A percentile compares a stretch with the other conserved stretches of the same genome.
Evolutionary conservation across 2,888 invertebrate genomes (phyloP).

Genomic region (Geophilus truncorum): DNA sequence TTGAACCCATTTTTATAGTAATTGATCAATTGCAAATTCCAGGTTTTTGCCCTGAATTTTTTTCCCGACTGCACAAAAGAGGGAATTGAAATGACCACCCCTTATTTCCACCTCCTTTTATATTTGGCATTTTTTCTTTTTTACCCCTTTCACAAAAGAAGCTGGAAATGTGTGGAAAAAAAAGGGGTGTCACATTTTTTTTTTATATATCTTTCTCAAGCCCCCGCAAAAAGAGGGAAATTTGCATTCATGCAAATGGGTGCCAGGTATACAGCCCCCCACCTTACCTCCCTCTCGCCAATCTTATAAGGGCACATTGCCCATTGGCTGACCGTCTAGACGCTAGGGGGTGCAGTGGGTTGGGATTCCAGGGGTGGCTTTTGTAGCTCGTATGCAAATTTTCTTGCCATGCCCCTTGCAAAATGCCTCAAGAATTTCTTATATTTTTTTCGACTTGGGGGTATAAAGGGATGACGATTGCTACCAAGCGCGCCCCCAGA

Average conservation of each 20-base stretch:
- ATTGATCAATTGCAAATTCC: slow-evolving; percentile 6
- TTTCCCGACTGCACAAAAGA: neutral
- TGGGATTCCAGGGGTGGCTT: slow-evolving; percentile 25
- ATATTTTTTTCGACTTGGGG: neutral
- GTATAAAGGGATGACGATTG: slow-evolving; percentile 3
- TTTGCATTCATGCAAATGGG: slow-evolving; percentile 25
- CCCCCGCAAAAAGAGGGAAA: slow-evolving; percentile 22
- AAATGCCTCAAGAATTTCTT: slow-evolving; percentile 25
- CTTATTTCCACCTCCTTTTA: slow-evolving; percentile 13
- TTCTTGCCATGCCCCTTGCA: neutral
- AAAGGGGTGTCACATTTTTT: slow-evolving; percentile 20
- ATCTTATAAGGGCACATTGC: slow-evolving; percentile 27
- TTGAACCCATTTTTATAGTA: neutral
- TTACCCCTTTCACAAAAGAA: neutral
- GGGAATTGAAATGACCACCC: slow-evolving; percentile 2
- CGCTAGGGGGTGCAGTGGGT: slow-evolving; percentile 21
- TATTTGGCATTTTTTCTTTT: neutral
- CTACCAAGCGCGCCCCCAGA: neutral
- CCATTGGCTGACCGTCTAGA: slow-evolving; percentile 22
- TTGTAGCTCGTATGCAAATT: slow-evolving; percentile 22
- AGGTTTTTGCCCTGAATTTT: neutral
- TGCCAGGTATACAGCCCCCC: slow-evolving; percentile 23
- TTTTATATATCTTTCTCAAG: slow-evolving; percentile 19
- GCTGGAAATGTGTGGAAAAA: slow-evolving; percentile 19
- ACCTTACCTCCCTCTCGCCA: slow-evolving; percentile 21